Percentiles rank a stretch among this genome's conserved stretches.
phyloP scores from a whole-genome alignment of 2,888 invertebrate species.

The Bhutanitis thaidina region DNA sequence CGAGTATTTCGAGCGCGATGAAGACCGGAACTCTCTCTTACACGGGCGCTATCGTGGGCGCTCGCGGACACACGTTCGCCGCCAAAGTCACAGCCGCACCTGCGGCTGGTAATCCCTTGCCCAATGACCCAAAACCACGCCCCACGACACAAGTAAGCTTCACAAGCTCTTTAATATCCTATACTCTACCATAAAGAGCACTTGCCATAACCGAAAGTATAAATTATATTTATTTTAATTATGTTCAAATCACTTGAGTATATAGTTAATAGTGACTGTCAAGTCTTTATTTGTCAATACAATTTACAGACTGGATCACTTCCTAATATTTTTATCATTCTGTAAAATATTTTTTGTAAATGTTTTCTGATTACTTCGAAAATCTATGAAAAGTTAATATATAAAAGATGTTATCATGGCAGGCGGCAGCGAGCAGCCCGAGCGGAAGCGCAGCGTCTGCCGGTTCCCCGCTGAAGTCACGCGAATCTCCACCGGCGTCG shows the following conservation, averaged over 20 bases:
- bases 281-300: too few species aligned
- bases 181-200: too few species aligned
- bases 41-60: constrained; percentile 74
- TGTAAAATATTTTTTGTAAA: too few species aligned
- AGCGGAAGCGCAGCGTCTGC: constrained; percentile 25
- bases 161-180: too few species aligned
- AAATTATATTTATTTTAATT: too few species aligned
- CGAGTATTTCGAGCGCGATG: constrained; percentile 11
- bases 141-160: constrained; percentile 27
- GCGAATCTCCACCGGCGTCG: constrained; percentile 26
- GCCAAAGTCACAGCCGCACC: constrained; percentile 81
- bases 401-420: background rate
- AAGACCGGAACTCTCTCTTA: constrained; percentile 68
- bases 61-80: constrained; percentile 85
- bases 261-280: too few species aligned
- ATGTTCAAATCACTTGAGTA: too few species aligned
- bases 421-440: constrained; percentile 23
- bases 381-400: too few species aligned
- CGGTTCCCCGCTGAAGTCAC: constrained; percentile 54
- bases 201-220: too few species aligned
- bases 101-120: constrained; percentile 22
- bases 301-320: too few species aligned
- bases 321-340: too few species aligned
- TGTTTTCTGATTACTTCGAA: too few species aligned
- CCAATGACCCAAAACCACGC: constrained; percentile 37